Evolutionary conservation across 2,888 invertebrate species (phyloP).

Genomic region (Pogonocherus hispidulus): DNA sequence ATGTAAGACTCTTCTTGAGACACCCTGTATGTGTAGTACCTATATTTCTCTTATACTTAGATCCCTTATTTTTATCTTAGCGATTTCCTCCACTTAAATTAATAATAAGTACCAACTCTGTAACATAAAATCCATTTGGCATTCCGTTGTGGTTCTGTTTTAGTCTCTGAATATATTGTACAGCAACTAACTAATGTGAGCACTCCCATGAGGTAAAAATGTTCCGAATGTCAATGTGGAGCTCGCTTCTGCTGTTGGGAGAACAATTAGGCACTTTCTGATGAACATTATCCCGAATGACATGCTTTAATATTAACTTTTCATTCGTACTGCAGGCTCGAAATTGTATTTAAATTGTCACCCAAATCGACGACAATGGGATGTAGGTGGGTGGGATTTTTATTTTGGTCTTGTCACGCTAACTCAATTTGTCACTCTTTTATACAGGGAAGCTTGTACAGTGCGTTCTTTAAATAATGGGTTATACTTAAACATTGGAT

Average conservation of each 20-base stretch:
- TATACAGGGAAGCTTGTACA: no score
- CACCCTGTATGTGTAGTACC: no score
- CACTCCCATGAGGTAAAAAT: conserved; percentile 29
- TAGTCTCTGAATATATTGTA: conserved; percentile 5
- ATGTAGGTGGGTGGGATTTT: background rate
- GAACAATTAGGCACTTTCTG: conserved; percentile 19
- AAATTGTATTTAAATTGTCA: conserved; percentile 6
- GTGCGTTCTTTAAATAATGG: no score
- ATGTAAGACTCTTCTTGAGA: no score
- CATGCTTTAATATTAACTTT: conserved; percentile 20
- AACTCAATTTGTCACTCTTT: conserved; percentile 20
- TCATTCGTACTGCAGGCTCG: background rate
- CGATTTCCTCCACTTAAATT: no score
- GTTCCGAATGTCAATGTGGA: conserved; percentile 19
- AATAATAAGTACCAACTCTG: background rate
- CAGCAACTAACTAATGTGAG: conserved; percentile 13
- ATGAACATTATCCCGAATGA: conserved; percentile 25
- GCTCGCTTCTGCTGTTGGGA: background rate
- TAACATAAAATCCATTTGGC: background rate
- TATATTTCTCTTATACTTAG: no score
- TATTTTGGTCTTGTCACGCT: background rate
- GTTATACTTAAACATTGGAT: no score
- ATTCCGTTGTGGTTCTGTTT: background rate
- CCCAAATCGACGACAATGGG: background rate
- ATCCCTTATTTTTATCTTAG: no score